Evolutionary conservation across 2,888 invertebrate genomes (phyloP).

Genomic region (Scrobipalpa costella): DNA sequence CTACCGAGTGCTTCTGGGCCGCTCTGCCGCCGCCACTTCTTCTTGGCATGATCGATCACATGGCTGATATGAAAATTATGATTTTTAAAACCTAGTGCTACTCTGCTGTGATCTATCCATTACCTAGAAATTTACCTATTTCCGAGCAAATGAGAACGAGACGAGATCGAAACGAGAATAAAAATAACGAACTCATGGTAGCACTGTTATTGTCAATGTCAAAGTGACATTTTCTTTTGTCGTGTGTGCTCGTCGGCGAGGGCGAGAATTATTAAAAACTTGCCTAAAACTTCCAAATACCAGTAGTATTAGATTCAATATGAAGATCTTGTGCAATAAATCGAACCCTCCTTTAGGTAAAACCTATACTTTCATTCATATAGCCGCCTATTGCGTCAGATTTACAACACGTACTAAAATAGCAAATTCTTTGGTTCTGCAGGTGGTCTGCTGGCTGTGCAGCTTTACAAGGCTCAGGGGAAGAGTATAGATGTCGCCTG

Average conservation of each 20-base stretch:
- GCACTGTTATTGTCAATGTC: constrained; percentile 7
- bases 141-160: too few species aligned
- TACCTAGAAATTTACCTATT: too few species aligned
- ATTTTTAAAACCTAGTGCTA: too few species aligned
- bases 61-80: too few species aligned
- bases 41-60: too few species aligned
- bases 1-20: too few species aligned
- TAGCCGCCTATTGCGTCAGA: constrained; percentile 46
- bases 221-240: constrained; percentile 34
- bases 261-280: constrained; percentile 34
- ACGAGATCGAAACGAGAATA: too few species aligned
- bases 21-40: too few species aligned
- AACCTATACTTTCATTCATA: constrained; percentile 36
- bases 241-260: constrained; percentile 44
- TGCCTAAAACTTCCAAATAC: background rate
- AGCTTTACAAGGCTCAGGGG: constrained; percentile 76
- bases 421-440: constrained; percentile 50
- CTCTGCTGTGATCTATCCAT: too few species aligned
- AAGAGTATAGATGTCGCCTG: constrained; percentile 81
- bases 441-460: constrained; percentile 86
- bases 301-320: constrained; percentile 38
- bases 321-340: constrained; percentile 73
- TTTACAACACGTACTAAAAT: constrained; percentile 47
- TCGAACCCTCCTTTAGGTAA: constrained; percentile 78
- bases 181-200: constrained; percentile 1